Conservation (phyloP, 2,113 vertebrate genomes). For the Halichoerus grypus region DNA sequence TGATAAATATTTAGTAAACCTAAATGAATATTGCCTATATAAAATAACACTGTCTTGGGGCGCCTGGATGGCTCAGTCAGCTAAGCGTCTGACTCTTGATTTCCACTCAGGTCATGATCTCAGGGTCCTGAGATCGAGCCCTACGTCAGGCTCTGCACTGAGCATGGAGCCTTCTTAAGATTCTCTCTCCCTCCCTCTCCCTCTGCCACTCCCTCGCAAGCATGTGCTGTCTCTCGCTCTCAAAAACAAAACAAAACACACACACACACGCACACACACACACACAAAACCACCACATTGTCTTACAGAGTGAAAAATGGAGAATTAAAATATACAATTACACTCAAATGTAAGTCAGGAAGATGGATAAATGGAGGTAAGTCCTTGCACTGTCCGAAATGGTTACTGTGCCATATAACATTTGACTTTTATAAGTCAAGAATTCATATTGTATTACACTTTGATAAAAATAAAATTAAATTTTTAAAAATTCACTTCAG, state of each 20-base stretch:
- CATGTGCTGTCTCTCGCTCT: too few relatives aligned
- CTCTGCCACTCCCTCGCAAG: too few relatives aligned
- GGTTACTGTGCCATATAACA: neutral
- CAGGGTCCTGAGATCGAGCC: too few relatives aligned
- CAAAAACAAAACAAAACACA: neutral
- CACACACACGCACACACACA: too few relatives aligned
- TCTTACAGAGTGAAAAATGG: neutral
- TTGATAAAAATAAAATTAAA: neutral
- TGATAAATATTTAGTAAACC: neutral
- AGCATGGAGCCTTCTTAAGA: too few relatives aligned
- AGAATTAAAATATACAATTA: neutral
- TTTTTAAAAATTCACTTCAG: neutral
- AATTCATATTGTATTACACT: neutral
- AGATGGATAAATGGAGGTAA: neutral
- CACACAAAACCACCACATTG: neutral
- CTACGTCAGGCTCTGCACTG: too few relatives aligned
- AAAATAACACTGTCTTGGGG: neutral
- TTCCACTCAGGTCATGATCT: too few relatives aligned
- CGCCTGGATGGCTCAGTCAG: too few relatives aligned
- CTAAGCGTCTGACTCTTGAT: too few relatives aligned
- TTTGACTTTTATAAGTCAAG: neutral
- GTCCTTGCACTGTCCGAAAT: neutral
- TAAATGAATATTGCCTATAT: neutral
- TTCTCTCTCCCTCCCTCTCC: too few relatives aligned
- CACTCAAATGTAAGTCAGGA: neutral